A percentile compares a stretch with the other conserved stretches of the same genome.
These are phyloP conservation scores for Eurystomus gularis DNA, from an alignment of 2,113 vertebrate species.

Conservation along the genomic window DNA sequence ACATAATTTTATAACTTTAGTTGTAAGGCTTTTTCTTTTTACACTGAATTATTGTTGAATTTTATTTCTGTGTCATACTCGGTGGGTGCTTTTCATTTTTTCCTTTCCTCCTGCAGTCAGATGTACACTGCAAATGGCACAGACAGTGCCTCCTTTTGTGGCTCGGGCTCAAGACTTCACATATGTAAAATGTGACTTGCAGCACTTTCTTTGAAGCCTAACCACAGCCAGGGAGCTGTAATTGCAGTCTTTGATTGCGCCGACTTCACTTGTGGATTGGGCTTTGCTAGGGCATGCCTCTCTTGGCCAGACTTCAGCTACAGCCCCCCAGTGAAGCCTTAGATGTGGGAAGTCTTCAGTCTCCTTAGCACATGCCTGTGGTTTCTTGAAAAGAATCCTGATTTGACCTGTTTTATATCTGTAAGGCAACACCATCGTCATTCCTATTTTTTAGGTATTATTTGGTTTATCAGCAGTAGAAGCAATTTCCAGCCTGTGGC, in stretches of 20 bases:
- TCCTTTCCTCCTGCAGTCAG: constrained; percentile 14
- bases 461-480: neutral
- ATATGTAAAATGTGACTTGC: constrained; percentile 76
- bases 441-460: neutral
- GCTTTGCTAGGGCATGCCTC: constrained; percentile 72
- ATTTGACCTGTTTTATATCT: constrained; percentile 77
- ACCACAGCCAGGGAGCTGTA: constrained; percentile 84
- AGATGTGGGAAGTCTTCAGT: constrained; percentile 87
- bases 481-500: neutral
- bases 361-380: constrained; percentile 86
- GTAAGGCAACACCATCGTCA: constrained; percentile 29
- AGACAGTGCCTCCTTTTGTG: constrained; percentile 42
- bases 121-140: constrained; percentile 9
- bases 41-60: neutral
- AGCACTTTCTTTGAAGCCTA: constrained; percentile 86
- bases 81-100: neutral
- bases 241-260: constrained; percentile 87
- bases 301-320: constrained; percentile 78
- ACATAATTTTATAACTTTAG: neutral
- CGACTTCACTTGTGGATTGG: constrained; percentile 73
- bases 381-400: constrained; percentile 82
- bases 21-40: neutral
- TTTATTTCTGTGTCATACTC: neutral
- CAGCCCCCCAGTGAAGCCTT: constrained; percentile 83
- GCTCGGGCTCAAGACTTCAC: constrained; percentile 60